These are phyloP conservation scores for Leucania comma DNA, from an alignment of 2,888 invertebrate species.

Conservation along the genomic window DNA sequence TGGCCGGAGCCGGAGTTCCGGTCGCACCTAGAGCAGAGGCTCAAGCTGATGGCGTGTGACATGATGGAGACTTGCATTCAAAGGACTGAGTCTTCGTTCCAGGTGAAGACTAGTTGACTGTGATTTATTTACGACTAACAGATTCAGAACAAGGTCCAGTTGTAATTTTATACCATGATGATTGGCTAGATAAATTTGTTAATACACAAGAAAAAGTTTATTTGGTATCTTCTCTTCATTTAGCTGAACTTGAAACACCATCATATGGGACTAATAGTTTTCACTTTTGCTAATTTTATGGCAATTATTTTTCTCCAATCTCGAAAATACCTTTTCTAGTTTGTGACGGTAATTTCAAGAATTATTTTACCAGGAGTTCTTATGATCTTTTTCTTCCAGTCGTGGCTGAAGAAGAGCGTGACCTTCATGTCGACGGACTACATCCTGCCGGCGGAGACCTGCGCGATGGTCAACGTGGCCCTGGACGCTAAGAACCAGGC, in stretches of 20 bases:
- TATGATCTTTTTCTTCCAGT: constrained; percentile 87
- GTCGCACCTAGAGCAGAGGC: constrained; percentile 98
- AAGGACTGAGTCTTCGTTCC: constrained; percentile 96
- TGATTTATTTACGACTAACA: not conserved
- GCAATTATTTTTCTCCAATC: too few relatives aligned
- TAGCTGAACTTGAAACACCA: too few relatives aligned
- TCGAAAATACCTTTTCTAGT: too few relatives aligned
- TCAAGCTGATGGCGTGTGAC: constrained; percentile 99
- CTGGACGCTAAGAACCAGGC: constrained; percentile 99
- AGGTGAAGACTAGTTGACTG: constrained; percentile 72
- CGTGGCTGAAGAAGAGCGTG: constrained; percentile 97
- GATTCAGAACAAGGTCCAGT: not conserved
- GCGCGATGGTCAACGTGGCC: constrained; percentile 99
- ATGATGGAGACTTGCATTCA: constrained; percentile 99
- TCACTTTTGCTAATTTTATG: too few relatives aligned
- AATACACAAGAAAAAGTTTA: too few relatives aligned
- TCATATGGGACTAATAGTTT: too few relatives aligned
- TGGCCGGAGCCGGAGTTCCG: constrained; percentile 99
- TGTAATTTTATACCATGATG: too few relatives aligned
- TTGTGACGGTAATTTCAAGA: too few relatives aligned
- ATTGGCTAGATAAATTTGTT: too few relatives aligned
- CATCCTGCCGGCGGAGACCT: constrained; percentile 99
- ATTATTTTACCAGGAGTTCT: not conserved
- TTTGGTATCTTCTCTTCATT: too few relatives aligned
- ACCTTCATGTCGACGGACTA: constrained; percentile 99